phyloP scores from a whole-genome alignment of 1,140 invertebrate species.

The Branchinecta lindahli region DNA sequence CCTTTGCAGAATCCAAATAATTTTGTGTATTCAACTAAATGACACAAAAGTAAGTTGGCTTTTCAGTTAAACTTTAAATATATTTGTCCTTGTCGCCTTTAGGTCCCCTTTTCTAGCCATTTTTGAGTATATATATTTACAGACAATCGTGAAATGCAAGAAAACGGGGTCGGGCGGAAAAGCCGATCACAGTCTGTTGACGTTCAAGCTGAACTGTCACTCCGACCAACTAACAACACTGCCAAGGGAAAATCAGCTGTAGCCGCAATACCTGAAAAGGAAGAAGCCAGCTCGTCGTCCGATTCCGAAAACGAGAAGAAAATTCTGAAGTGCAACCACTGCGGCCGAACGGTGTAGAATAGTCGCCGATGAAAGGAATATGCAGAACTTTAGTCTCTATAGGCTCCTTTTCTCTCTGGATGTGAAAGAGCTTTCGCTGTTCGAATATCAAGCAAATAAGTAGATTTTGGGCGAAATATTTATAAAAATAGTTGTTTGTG shows the following conservation, averaged over 20 bases:
- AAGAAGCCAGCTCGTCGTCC: background rate
- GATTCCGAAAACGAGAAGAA: background rate
- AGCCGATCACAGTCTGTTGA: background rate
- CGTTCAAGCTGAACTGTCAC: background rate
- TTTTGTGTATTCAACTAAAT: background rate
- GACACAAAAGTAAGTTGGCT: no score
- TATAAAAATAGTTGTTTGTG: no score
- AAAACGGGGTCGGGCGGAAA: background rate
- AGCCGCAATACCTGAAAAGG: background rate
- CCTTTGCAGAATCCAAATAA: background rate
- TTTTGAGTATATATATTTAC: background rate
- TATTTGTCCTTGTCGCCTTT: background rate
- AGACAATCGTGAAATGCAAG: background rate
- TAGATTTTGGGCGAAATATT: no score
- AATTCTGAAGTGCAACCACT: background rate
- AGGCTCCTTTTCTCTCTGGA: no score
- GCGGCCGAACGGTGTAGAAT: background rate
- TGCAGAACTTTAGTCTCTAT: no score
- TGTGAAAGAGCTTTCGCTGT: no score
- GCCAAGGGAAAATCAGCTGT: background rate
- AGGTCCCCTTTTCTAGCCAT: background rate
- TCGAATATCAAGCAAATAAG: no score
- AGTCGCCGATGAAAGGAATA: background rate
- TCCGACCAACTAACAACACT: background rate
- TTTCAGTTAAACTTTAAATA: background rate